These are phyloP conservation scores for Tanypteryx hageni DNA, from an alignment of 2,888 invertebrate species.

Conservation along the genomic window DNA sequence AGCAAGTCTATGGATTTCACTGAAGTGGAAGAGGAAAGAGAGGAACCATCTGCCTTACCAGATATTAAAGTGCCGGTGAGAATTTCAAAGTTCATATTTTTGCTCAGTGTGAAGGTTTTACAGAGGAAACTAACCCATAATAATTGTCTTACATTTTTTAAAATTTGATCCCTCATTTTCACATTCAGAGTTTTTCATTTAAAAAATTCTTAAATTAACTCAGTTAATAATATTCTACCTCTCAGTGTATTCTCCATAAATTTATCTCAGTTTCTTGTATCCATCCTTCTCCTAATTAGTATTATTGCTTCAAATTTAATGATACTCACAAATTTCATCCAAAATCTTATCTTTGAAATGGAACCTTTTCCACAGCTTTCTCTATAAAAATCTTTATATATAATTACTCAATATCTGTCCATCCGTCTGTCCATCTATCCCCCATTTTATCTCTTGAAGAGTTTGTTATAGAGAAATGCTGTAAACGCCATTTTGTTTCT, in stretches of 20 bases:
- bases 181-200: not conserved
- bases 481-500: too few relatives aligned
- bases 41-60: constrained; percentile 44
- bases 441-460: too few relatives aligned
- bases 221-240: not conserved
- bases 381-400: too few relatives aligned
- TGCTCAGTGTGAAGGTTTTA: too few relatives aligned
- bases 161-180: too few relatives aligned
- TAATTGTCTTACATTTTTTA: too few relatives aligned
- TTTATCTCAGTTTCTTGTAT: too few relatives aligned
- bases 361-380: not conserved
- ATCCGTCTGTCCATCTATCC: too few relatives aligned
- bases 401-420: too few relatives aligned
- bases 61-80: constrained; percentile 42
- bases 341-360: not conserved
- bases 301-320: not conserved
- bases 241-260: not conserved
- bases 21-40: constrained; percentile 35
- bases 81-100: not conserved
- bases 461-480: too few relatives aligned
- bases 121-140: too few relatives aligned
- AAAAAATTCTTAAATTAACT: not conserved
- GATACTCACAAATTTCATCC: not conserved
- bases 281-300: not conserved
- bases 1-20: not conserved